Conservation (phyloP, 1,140 invertebrate genomes). For the Tetranychus cinnabarinus region DNA sequence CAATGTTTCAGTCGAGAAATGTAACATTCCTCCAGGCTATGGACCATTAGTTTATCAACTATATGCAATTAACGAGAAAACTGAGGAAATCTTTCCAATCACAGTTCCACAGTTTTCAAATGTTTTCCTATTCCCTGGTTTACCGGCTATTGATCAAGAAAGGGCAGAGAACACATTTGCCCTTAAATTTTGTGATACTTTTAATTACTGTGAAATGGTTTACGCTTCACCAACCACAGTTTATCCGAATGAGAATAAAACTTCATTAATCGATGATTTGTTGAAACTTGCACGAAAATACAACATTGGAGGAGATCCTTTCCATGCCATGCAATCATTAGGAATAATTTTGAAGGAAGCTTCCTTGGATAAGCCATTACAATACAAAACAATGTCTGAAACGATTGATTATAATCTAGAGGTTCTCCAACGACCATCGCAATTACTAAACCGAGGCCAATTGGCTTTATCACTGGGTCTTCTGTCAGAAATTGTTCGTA, state of each 20-base stretch:
- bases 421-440: slow-evolving; percentile 2
- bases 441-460: slow-evolving; percentile 1
- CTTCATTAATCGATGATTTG: neutral
- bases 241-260: neutral
- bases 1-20: slow-evolving; percentile 5
- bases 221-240: neutral
- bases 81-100: slow-evolving; percentile 4
- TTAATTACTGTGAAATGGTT: slow-evolving; percentile 5
- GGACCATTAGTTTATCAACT: slow-evolving; percentile 13
- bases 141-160: neutral
- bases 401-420: slow-evolving; percentile 3
- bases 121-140: slow-evolving; percentile 10
- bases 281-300: slow-evolving; percentile 1
- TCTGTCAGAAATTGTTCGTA: neutral
- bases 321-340: neutral
- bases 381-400: neutral
- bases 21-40: slow-evolving; percentile 10
- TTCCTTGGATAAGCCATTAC: neutral
- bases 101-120: slow-evolving; percentile 11
- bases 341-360: neutral
- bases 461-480: slow-evolving; percentile 1
- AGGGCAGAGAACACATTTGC: neutral
- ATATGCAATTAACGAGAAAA: slow-evolving; percentile 3
- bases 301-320: slow-evolving; percentile 2
- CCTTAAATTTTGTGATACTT: slow-evolving; percentile 4